A percentile compares a stretch with the other conserved stretches of the same genome.
These are phyloP conservation scores for Nicator chloris DNA, from an alignment of 2,113 vertebrate genomes.

Conservation along the genomic window DNA sequence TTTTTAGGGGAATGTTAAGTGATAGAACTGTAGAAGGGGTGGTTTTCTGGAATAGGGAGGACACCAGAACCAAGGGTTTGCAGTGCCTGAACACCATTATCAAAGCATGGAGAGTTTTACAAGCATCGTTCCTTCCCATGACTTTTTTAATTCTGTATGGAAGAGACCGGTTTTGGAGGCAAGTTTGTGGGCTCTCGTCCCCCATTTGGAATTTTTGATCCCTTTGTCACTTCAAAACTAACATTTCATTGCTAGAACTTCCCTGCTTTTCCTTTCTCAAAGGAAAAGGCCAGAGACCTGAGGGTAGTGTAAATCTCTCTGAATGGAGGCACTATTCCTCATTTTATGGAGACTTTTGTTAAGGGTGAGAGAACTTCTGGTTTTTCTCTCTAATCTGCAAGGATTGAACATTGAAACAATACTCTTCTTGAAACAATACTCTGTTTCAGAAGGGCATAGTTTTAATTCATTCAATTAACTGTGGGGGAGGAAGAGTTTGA, in stretches of 20 bases:
- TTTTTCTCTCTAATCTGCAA: not conserved
- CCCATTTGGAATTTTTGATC: not conserved
- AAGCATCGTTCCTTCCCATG: not conserved
- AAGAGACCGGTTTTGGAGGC: rapidly evolving
- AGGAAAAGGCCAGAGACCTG: not conserved
- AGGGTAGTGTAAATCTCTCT: not conserved
- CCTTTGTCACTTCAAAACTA: not conserved
- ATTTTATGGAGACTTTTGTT: not conserved
- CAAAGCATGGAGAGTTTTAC: not conserved
- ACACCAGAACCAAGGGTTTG: not conserved
- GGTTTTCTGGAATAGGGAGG: not conserved
- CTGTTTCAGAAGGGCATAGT: not conserved
- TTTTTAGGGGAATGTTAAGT: not conserved
- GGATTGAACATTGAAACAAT: not conserved
- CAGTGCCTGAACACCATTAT: not conserved
- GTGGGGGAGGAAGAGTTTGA: not conserved
- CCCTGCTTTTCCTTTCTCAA: not conserved
- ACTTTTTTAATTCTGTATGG: rapidly evolving
- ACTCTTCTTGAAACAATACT: not conserved
- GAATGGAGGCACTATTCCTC: not conserved
- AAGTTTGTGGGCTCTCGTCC: not conserved
- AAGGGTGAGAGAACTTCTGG: not conserved
- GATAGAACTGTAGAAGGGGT: not conserved
- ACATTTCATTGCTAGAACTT: not conserved
- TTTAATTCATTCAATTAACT: not conserved